A percentile compares a stretch with the other conserved stretches of the same genome.
These are phyloP conservation scores for Phytoseiulus persimilis DNA, from an alignment of 2,888 invertebrate species.

Conservation along the genomic window DNA sequence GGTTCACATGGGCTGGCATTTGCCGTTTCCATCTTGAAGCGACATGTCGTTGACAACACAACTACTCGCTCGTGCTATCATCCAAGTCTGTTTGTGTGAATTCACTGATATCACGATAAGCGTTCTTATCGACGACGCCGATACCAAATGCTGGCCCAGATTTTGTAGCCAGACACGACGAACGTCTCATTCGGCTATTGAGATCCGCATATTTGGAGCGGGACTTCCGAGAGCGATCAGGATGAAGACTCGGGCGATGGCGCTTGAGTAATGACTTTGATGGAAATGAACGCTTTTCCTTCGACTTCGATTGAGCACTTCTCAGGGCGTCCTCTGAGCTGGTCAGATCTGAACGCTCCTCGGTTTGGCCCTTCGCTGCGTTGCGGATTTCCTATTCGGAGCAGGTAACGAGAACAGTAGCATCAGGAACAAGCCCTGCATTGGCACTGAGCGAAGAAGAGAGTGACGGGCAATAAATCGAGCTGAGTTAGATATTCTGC, in stretches of 20 bases:
- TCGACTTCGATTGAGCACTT: too few species aligned
- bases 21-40: background rate
- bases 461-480: background rate
- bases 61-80: background rate
- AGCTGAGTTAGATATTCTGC: background rate
- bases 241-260: too few species aligned
- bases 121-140: background rate
- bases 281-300: too few species aligned
- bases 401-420: background rate
- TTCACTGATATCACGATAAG: background rate
- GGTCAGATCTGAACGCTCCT: too few species aligned
- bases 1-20: too few species aligned
- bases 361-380: too few species aligned
- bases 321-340: too few species aligned
- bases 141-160: background rate
- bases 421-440: background rate
- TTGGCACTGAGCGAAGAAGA: background rate
- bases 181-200: background rate
- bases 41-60: background rate
- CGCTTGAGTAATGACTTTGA: too few species aligned
- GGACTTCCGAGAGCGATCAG: too few species aligned
- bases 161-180: background rate
- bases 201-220: background rate
- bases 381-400: background rate
- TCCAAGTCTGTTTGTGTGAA: background rate